Percentiles rank a stretch among this genome's conserved stretches.
Evolutionary conservation across 2,888 invertebrate genomes (phyloP).

Genomic region (Pseudococcus longispinus): DNA sequence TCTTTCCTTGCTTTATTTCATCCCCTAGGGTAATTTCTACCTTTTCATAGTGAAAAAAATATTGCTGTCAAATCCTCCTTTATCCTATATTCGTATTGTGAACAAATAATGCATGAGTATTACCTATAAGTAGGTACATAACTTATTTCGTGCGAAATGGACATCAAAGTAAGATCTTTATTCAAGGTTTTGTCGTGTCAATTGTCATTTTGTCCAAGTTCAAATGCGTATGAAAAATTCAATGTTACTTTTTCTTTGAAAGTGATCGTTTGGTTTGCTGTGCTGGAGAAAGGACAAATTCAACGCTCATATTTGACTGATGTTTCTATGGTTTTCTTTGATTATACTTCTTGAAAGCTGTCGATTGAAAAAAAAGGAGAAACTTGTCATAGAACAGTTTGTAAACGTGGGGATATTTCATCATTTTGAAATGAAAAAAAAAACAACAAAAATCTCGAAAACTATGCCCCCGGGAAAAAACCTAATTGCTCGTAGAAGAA

Average conservation of each 20-base stretch:
- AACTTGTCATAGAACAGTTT: too few relatives aligned
- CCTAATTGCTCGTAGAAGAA: too few relatives aligned
- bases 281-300: background rate
- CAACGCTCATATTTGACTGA: too few relatives aligned
- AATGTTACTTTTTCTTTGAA: background rate
- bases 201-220: background rate
- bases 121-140: background rate
- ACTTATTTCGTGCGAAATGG: background rate
- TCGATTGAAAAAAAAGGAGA: too few relatives aligned
- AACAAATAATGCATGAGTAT: background rate
- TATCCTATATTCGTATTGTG: constrained; percentile 11
- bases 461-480: too few relatives aligned
- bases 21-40: background rate
- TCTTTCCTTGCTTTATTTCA: background rate
- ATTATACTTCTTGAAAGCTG: too few relatives aligned
- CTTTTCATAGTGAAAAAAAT: constrained; percentile 2
- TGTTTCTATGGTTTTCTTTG: too few relatives aligned
- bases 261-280: background rate
- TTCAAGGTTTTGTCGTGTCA: background rate
- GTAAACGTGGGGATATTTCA: too few relatives aligned
- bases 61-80: background rate
- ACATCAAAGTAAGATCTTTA: background rate
- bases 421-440: too few relatives aligned
- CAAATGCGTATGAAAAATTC: constrained; percentile 4
- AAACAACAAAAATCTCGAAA: too few relatives aligned